Evolutionary conservation across 2,797 vertebrate genomes (phyloP).

Genomic region (Pseudomugil tenellus): DNA sequence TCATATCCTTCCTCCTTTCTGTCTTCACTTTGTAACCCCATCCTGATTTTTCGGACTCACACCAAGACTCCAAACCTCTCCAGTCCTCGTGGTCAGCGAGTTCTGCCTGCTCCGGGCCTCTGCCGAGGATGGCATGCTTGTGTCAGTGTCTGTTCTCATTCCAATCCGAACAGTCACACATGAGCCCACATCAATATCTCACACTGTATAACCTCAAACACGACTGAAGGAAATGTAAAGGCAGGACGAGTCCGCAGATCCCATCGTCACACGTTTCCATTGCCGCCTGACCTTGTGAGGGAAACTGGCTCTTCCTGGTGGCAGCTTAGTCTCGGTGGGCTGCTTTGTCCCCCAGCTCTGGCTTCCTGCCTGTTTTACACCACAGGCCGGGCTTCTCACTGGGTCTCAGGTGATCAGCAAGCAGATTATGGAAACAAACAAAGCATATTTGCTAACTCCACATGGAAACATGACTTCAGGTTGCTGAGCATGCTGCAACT

Average conservation of each 20-base stretch:
- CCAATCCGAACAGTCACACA: slow-evolving; percentile 58
- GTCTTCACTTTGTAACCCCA: slow-evolving; percentile 16
- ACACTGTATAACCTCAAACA: slow-evolving; percentile 14
- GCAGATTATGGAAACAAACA: slow-evolving; percentile 83
- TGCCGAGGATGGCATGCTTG: slow-evolving; percentile 63
- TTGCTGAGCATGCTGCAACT: slow-evolving; percentile 38
- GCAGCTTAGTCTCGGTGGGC: slow-evolving; percentile 49
- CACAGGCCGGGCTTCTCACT: slow-evolving; percentile 46
- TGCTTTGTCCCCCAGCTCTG: slow-evolving; percentile 64
- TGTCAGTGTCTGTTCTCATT: slow-evolving; percentile 66
- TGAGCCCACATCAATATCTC: slow-evolving; percentile 33
- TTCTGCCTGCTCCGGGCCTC: slow-evolving; percentile 48
- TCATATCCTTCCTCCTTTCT: slow-evolving; percentile 1
- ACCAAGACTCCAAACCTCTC: slow-evolving; percentile 21
- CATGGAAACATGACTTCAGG: slow-evolving; percentile 52
- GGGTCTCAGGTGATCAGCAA: slow-evolving; percentile 78
- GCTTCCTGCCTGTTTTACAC: slow-evolving; percentile 71
- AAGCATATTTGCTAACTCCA: slow-evolving; percentile 73
- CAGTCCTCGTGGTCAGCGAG: slow-evolving; percentile 46
- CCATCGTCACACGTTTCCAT: slow-evolving; percentile 58
- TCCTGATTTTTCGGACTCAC: slow-evolving; percentile 35
- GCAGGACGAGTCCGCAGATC: slow-evolving; percentile 43
- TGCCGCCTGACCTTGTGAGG: slow-evolving; percentile 70
- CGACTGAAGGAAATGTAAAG: slow-evolving; percentile 56
- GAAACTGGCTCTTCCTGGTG: slow-evolving; percentile 79